Evolutionary conservation across 2,113 vertebrate species (phyloP).

Genomic region (Lamprologus tigripictilis): DNA sequence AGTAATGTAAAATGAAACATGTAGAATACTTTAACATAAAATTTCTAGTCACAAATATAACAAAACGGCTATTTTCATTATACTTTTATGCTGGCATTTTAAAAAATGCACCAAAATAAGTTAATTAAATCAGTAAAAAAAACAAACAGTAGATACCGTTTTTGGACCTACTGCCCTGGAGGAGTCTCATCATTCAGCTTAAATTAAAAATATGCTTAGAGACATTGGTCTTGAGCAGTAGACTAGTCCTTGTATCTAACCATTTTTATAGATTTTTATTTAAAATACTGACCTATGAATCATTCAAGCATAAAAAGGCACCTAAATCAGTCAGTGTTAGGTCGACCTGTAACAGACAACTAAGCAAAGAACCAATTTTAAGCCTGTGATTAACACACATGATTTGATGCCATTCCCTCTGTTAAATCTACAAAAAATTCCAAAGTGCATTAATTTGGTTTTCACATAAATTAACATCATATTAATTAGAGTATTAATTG

Average conservation of each 20-base stretch:
- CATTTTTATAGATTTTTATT: not conserved
- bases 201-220: not conserved
- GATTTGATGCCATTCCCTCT: not conserved
- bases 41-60: not conserved
- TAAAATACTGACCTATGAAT: not conserved
- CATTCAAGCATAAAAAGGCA: not conserved
- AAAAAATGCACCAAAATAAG: not conserved
- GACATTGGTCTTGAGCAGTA: not conserved
- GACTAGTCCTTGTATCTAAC: not conserved
- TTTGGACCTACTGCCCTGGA: not conserved
- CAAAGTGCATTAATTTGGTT: not conserved
- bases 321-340: not conserved
- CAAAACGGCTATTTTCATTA: not conserved
- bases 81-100: not conserved
- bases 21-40: not conserved
- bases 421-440: not conserved
- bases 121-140: not conserved
- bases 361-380: not conserved
- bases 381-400: not conserved
- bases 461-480: not conserved
- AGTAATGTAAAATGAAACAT: not conserved
- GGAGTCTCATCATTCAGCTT: not conserved
- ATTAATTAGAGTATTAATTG: not conserved
- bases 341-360: not conserved
- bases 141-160: not conserved